Evolutionary conservation across 2,113 vertebrate species (phyloP).

Genomic region (Takifugu bimaculatus): DNA sequence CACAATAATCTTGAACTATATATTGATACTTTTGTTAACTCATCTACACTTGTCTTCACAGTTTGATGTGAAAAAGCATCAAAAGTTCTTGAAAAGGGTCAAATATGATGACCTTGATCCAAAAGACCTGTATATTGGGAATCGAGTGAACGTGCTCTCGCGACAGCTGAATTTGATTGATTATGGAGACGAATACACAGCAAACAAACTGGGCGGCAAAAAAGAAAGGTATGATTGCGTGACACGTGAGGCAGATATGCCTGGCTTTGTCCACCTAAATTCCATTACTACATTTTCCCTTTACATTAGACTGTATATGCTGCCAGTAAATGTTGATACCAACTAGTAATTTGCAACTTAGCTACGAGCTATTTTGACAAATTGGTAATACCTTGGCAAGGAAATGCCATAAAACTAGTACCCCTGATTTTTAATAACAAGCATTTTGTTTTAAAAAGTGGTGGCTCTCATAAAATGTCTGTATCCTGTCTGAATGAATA

Average conservation of each 20-base stretch:
- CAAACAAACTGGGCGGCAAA: conserved; percentile 86
- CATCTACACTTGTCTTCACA: conserved; percentile 51
- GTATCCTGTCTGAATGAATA: too few species aligned
- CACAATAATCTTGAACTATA: too few species aligned
- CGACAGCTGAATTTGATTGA: conserved; percentile 86
- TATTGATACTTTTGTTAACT: neutral
- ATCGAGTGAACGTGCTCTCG: conserved; percentile 86
- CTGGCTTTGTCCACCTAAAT: neutral
- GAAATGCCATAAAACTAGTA: too few species aligned
- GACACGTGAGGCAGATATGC: neutral
- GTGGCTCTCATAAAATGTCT: too few species aligned
- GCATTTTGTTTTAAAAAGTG: too few species aligned
- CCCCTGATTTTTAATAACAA: too few species aligned
- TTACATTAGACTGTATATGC: neutral
- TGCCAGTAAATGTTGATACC: too few species aligned
- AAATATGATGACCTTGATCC: conserved; percentile 80
- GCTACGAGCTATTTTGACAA: too few species aligned
- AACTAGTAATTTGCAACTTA: neutral
- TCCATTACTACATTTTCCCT: neutral
- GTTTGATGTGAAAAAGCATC: conserved; percentile 92
- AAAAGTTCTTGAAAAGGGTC: conserved; percentile 84
- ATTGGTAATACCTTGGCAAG: too few species aligned
- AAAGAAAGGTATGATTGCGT: conserved; percentile 83
- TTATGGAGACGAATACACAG: conserved; percentile 90
- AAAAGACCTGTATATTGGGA: conserved; percentile 90